Base-by-base conservation (phyloP, 2,797 vertebrate species). In the Pipistrellus nathusii region DNA sequence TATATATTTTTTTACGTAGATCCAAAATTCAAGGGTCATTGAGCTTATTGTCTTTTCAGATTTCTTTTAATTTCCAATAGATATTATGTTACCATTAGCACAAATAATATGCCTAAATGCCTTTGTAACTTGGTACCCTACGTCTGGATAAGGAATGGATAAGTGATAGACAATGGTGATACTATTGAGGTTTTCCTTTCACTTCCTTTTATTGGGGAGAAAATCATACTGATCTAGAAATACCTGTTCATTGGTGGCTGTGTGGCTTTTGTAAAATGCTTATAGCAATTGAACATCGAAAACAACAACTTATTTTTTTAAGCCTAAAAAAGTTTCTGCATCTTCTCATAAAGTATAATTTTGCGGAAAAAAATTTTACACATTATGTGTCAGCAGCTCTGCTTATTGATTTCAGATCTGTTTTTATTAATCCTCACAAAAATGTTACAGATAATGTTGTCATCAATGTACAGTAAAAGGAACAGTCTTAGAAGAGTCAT, bases 61-160 rank as follows among this genome's bases (percentile, higher is more conserved):
- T n/a, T 94, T 95, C 11, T 75, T 78, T 72, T 62, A 85, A 92
- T 87, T 48, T 35, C 20, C 72, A 18, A 48, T 69, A 92, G 41
- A 93, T 90, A 90, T 76, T 18, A 66, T 90, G 35, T 85, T 76
- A 53, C 32, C 80, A 5, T 92, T 80, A 93, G 38, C 51, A 88
- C 76, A 90, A 72, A 87, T 73, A 81, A 35, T 90, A 46, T 59
- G 5, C 25, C 53, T 83, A 71, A 85, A 35, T 30, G 32, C 80
- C 71, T 86, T 57, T 41, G 27, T 95, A 76, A 93, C 18, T 75
- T 83, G 14, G 20, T 87, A 13, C 35, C 20, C 18, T 80, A 80
- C 72, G 76, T 90, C 85, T 77, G 46, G 5, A 32, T 95, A 59
- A 82, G 41, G 68, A 86, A 25, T 75, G 3, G 30, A n/a, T 82